Evolutionary conservation across 2,888 invertebrate genomes (phyloP), one percentile per base, ranked within the genome.

Genomic region (Limnephilus rhombicus): DNA sequence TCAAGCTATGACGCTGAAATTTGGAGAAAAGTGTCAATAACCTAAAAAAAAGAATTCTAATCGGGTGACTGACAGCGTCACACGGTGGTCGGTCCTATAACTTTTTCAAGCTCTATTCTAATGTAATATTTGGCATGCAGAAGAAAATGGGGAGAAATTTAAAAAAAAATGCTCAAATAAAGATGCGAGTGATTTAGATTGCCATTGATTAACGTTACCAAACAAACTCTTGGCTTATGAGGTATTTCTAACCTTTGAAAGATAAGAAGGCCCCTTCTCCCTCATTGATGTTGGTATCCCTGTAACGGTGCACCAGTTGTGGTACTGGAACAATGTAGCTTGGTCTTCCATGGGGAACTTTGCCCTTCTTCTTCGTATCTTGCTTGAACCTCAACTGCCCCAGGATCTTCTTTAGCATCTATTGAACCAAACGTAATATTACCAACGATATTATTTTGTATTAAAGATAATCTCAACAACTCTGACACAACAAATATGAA

Each of bases 211-310:
- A 24, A 68, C 24, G 13, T 18, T 7, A 18, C 53, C 18, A 53
- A 68, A 5, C 53, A 68, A 68, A 68, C 24, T 68, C 1, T 68
- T 18, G 24, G 24, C 13, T 7, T 68, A 68, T 18, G 4, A 3
- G 4, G 24, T 18, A 68, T 15, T 53, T 29, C 49, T 34, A 92
- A 96, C 96, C 96, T 95, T 95, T 95, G 93, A 97, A 96, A 31
- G 96, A 96, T 0, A 97, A 94, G 94, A 96, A 97, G 92, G 95
- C 95, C 80, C 96, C 95, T 92, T 96, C 96, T 91, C 96, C 95
- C 86, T 94, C 95, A 93, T 96, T 96, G 0, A 96, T 95, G 87
- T 96, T 96, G 1, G 96, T 95, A 91, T 96, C 96, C 85, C 96
- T 94, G 90, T 96, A 96, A 1, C 96, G 94, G 91, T 96, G 96